Evolutionary conservation across 2,888 invertebrate species (phyloP).

Genomic region (Pachymerium ferrugineum): DNA sequence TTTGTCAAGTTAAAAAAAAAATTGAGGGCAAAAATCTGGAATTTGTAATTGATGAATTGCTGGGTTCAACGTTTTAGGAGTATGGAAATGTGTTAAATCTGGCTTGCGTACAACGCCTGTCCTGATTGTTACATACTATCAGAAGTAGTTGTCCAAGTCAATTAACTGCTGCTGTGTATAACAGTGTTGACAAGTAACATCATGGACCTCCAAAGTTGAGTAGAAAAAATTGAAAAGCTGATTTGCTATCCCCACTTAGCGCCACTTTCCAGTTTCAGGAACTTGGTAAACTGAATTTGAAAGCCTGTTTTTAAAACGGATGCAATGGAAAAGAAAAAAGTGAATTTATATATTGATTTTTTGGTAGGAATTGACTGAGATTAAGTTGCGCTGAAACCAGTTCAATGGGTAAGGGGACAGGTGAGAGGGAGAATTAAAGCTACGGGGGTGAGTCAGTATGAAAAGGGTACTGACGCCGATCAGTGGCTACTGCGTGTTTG

Average conservation of each 20-base stretch:
- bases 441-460: neutral
- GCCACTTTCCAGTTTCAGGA: neutral
- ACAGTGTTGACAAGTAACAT: conserved; percentile 21
- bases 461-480: conserved; percentile 19
- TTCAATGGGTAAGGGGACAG: conserved; percentile 10
- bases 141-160: neutral
- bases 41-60: conserved; percentile 5
- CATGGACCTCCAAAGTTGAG: neutral
- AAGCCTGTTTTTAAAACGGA: too few relatives aligned
- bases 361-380: too few relatives aligned
- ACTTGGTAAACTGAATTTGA: neutral
- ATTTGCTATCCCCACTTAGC: conserved; percentile 7
- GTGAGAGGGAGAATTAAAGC: neutral
- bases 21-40: neutral
- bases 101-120: too few relatives aligned
- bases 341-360: too few relatives aligned
- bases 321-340: too few relatives aligned
- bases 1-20: neutral
- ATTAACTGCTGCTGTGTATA: neutral
- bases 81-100: conserved; percentile 9
- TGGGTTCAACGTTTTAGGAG: too few relatives aligned
- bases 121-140: conserved; percentile 12
- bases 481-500: conserved; percentile 17
- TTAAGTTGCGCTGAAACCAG: conserved; percentile 1
- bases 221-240: neutral